Evolutionary conservation across 2,113 vertebrate genomes (phyloP).

Genomic region (Falcunculus frontatus): DNA sequence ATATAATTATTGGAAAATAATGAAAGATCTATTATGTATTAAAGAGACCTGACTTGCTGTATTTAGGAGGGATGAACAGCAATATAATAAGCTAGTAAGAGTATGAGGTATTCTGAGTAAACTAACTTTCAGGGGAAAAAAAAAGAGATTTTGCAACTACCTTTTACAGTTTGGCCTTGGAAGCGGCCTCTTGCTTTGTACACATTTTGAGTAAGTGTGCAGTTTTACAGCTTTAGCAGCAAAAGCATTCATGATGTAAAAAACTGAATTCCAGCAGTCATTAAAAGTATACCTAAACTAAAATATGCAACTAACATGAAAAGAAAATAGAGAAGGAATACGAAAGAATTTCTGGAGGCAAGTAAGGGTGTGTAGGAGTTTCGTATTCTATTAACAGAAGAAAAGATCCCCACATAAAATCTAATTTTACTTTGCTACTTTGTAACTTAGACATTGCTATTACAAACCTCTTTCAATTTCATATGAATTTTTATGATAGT

Average conservation of each 20-base stretch:
- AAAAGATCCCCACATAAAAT: background rate
- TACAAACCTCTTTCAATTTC: background rate
- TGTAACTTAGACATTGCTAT: background rate
- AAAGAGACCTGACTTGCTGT: background rate
- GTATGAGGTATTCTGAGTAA: background rate
- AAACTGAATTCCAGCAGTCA: background rate
- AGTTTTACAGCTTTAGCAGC: background rate
- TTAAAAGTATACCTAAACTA: background rate
- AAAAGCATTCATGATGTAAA: background rate
- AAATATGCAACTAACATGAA: background rate
- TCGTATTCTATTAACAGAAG: background rate
- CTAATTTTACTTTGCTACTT: background rate
- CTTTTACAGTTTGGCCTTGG: background rate
- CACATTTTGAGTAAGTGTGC: background rate
- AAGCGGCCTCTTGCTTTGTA: background rate
- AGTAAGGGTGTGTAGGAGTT: slow-evolving; percentile 6
- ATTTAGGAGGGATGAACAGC: background rate
- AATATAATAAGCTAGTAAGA: background rate
- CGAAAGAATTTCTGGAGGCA: background rate
- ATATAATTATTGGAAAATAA: background rate
- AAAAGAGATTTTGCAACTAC: background rate
- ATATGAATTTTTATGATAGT: background rate
- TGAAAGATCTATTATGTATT: background rate
- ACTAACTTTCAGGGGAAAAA: background rate
- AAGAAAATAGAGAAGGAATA: background rate